A percentile compares a stretch with the other conserved stretches of the same genome.
These are phyloP conservation scores for Trachops cirrhosus DNA, from an alignment of 2,797 vertebrate species.

Conservation along the genomic window DNA sequence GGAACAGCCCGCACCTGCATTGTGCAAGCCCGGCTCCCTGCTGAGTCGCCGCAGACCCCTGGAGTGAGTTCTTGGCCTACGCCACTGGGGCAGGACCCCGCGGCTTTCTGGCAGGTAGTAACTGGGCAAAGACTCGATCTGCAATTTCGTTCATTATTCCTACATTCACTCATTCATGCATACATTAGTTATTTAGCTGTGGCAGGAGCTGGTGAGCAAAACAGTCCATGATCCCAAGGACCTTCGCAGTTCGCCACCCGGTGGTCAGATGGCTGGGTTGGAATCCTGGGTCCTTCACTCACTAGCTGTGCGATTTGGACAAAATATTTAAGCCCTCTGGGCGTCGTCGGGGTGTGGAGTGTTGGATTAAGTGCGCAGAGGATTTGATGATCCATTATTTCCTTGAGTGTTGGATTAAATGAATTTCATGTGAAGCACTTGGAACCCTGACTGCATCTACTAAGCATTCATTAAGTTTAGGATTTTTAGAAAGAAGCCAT, in stretches of 20 bases:
- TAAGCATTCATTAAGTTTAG: not conserved
- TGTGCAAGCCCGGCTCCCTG: slow-evolving; percentile 58
- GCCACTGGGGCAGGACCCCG: not conserved
- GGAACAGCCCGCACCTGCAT: slow-evolving; percentile 69
- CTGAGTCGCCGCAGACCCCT: slow-evolving; percentile 3
- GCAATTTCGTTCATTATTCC: not conserved
- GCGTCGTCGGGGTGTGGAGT: not conserved
- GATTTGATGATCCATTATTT: not conserved
- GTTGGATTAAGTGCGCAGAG: not conserved
- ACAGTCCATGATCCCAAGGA: not conserved
- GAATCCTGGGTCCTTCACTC: not conserved
- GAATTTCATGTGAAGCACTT: not conserved
- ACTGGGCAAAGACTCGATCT: not conserved
- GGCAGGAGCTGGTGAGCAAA: not conserved
- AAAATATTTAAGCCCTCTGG: slow-evolving; percentile 6
- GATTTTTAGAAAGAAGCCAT: not conserved
- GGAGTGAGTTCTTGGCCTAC: not conserved
- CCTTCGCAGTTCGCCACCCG: not conserved
- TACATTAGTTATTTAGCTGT: not conserved
- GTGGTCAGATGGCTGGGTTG: not conserved
- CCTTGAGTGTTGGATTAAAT: not conserved
- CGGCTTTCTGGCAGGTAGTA: slow-evolving; percentile 1
- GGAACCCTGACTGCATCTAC: not conserved
- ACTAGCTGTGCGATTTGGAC: not conserved
- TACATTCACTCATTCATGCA: not conserved